phyloP scores from a whole-genome alignment of 2,888 invertebrate genomes.

The Drosophila emarginata region DNA sequence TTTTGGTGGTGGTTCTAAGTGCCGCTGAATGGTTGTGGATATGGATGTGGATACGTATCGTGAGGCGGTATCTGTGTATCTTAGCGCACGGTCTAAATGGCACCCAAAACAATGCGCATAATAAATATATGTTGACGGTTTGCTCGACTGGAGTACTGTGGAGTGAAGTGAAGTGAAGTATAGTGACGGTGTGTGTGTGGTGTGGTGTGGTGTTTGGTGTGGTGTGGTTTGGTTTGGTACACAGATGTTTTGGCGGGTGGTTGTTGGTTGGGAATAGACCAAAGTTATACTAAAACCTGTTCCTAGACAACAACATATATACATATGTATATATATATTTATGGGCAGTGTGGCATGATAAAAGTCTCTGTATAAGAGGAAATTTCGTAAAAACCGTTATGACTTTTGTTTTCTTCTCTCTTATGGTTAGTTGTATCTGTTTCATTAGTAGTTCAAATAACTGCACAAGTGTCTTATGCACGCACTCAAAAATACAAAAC shows the following conservation, averaged over 20 bases:
- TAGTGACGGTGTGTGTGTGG: not conserved
- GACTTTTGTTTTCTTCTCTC: slow-evolving; percentile 57
- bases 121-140: slow-evolving; percentile 35
- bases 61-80: slow-evolving; percentile 19
- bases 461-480: slow-evolving; percentile 51
- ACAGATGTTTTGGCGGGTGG: too few species aligned
- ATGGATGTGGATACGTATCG: slow-evolving; percentile 25
- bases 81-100: slow-evolving; percentile 51
- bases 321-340: slow-evolving; percentile 29
- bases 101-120: slow-evolving; percentile 53
- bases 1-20: slow-evolving; percentile 10
- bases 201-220: not conserved
- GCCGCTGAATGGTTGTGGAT: slow-evolving; percentile 19
- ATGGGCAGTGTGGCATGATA: slow-evolving; percentile 36
- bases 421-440: slow-evolving; percentile 20
- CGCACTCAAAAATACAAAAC: slow-evolving; percentile 4
- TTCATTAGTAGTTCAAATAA: slow-evolving; percentile 52
- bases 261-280: not conserved
- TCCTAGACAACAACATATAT: slow-evolving; percentile 1
- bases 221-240: not conserved
- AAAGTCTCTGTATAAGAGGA: slow-evolving; percentile 22
- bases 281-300: not conserved
- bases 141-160: not conserved
- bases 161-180: not conserved
- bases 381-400: slow-evolving; percentile 47